A percentile compares a stretch with the other conserved stretches of the same genome.
These are phyloP conservation scores for Megaceryle torquata DNA, from an alignment of 2,113 vertebrate species.

Conservation along the genomic window DNA sequence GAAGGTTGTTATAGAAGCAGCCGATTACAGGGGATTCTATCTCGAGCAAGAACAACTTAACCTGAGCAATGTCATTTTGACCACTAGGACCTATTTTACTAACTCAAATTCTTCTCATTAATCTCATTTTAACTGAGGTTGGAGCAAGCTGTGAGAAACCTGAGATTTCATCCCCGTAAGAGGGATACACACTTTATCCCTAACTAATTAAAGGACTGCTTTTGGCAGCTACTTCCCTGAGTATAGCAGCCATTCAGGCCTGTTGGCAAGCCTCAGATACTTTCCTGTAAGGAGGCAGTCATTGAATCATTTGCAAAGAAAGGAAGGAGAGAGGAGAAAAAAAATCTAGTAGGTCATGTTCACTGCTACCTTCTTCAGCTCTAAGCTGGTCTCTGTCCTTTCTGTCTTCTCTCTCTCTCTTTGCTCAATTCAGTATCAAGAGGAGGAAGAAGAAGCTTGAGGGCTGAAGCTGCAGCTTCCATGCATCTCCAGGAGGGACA, in stretches of 20 bases:
- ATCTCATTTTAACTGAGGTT: neutral
- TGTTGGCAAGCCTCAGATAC: neutral
- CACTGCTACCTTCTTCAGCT: neutral
- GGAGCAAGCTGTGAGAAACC: neutral
- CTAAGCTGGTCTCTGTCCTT: neutral
- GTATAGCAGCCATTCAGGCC: neutral
- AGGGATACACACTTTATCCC: neutral
- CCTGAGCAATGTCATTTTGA: neutral
- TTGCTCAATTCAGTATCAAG: neutral
- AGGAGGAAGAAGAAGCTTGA: neutral
- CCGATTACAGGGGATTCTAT: neutral
- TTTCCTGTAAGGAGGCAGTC: neutral
- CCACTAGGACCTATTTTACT: neutral
- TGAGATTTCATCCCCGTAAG: neutral
- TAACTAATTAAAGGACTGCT: neutral
- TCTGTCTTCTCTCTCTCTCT: neutral
- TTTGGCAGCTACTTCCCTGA: neutral
- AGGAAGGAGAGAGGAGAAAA: neutral
- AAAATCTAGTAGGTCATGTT: neutral
- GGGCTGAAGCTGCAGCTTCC: neutral
- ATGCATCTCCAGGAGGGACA: neutral
- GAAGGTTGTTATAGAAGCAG: neutral
- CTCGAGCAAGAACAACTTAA: neutral
- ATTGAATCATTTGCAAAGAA: neutral
- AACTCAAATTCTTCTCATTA: neutral